Percentiles rank a stretch among this genome's conserved stretches.
Evolutionary conservation across 2,113 vertebrate species (phyloP).

Genomic region (Thunnus maccoyii): DNA sequence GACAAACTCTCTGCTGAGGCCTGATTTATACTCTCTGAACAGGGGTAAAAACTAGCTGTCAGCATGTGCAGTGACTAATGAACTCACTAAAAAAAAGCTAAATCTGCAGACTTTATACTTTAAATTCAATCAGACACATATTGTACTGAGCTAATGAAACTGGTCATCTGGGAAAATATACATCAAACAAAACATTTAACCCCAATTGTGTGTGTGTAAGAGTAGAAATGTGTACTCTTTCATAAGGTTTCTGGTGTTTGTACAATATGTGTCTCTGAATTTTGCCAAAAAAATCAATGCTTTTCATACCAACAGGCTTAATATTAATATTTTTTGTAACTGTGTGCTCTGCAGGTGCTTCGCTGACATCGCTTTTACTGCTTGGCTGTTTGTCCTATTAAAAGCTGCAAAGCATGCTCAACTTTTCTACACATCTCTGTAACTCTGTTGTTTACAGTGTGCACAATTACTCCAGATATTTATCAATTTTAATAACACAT

Average conservation of each 20-base stretch:
- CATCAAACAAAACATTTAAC: background rate
- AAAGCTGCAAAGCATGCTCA: conserved; percentile 71
- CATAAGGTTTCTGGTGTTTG: background rate
- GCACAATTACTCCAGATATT: background rate
- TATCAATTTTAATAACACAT: background rate
- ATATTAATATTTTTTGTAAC: background rate
- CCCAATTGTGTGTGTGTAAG: background rate
- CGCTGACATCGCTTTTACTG: conserved; percentile 47
- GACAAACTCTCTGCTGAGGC: conserved; percentile 98
- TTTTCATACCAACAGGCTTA: conserved; percentile 50
- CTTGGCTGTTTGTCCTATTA: conserved; percentile 36
- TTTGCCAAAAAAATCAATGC: conserved; percentile 37
- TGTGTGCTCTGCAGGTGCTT: conserved; percentile 47
- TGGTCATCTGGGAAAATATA: background rate
- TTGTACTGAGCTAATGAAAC: conserved; percentile 30
- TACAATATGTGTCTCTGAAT: conserved; percentile 70
- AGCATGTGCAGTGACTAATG: conserved; percentile 86
- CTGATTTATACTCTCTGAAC: conserved; percentile 89
- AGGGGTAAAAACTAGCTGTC: conserved; percentile 90
- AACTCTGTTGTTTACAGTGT: background rate
- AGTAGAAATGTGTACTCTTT: background rate
- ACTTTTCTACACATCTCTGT: background rate
- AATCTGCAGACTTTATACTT: background rate
- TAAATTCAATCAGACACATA: conserved; percentile 65
- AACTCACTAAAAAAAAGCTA: conserved; percentile 70